These are phyloP conservation scores for Dipus sagitta DNA, from an alignment of 2,797 vertebrate species.

Conservation along the genomic window DNA sequence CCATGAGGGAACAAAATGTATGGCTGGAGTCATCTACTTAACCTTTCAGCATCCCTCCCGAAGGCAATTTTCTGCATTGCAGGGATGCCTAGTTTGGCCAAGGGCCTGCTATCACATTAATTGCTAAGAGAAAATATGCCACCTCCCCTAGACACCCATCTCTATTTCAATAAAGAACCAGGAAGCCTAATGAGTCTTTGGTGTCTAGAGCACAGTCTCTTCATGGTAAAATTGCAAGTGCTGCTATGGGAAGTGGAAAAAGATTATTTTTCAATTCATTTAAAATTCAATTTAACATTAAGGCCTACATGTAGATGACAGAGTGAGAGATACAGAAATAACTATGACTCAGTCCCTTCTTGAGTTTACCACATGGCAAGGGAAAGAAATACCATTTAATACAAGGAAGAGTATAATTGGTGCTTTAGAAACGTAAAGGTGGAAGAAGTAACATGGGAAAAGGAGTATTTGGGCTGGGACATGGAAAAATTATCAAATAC, in stretches of 20 bases:
- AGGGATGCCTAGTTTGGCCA: not conserved
- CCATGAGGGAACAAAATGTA: not conserved
- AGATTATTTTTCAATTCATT: constrained; percentile 61
- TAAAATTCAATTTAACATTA: constrained; percentile 71
- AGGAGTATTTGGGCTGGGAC: not conserved
- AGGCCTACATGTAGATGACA: constrained; percentile 50
- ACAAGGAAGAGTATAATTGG: not conserved
- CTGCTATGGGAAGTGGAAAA: constrained; percentile 28
- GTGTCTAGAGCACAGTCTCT: not conserved
- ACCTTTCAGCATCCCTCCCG: not conserved
- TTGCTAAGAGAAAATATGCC: not conserved
- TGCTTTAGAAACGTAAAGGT: constrained; percentile 5
- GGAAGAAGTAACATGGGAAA: not conserved
- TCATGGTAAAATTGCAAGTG: constrained; percentile 39
- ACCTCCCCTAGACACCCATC: not conserved
- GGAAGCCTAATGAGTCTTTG: not conserved
- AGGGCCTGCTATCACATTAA: not conserved
- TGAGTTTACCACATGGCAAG: constrained; percentile 8
- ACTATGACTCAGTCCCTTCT: constrained; percentile 17
- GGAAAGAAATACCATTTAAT: constrained; percentile 1
- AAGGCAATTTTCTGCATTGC: not conserved
- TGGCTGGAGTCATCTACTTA: not conserved
- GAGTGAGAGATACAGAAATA: constrained; percentile 65
- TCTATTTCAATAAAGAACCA: constrained; percentile 21
- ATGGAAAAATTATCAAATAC: not conserved